phyloP scores from a whole-genome alignment of 2,113 vertebrate species.

The Chamaea fasciata region DNA sequence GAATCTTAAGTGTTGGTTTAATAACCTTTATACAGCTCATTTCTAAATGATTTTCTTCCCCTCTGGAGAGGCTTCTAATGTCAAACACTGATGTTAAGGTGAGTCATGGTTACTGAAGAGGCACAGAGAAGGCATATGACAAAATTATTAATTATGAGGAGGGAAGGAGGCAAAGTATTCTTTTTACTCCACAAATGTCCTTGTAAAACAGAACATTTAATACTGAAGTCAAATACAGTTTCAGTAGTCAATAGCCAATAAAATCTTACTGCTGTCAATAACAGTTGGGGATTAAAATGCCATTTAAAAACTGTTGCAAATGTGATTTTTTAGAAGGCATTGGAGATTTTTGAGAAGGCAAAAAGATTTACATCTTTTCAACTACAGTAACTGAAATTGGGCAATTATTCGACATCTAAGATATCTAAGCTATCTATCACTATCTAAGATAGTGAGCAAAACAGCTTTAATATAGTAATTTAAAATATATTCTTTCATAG shows the following conservation, averaged over 20 bases:
- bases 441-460: background rate
- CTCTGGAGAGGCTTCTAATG: slow-evolving; percentile 71
- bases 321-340: background rate
- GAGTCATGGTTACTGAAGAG: slow-evolving; percentile 58
- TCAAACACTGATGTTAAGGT: slow-evolving; percentile 73
- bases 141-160: slow-evolving; percentile 63
- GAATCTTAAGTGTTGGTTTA: slow-evolving; percentile 76
- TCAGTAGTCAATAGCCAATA: background rate
- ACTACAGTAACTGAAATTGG: background rate
- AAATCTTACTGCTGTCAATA: background rate
- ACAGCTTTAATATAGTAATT: background rate
- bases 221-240: background rate
- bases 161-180: background rate
- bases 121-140: slow-evolving; percentile 53
- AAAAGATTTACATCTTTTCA: background rate
- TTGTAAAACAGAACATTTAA: slow-evolving; percentile 6
- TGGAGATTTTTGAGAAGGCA: background rate
- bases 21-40: slow-evolving; percentile 74
- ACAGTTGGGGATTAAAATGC: background rate
- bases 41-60: slow-evolving; percentile 72
- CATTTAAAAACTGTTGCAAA: background rate
- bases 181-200: background rate
- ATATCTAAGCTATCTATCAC: background rate
- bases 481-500: background rate
- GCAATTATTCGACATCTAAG: background rate